Evolutionary conservation across 2,888 invertebrate genomes (phyloP).

Genomic region (Drosophila mayaguana): DNA sequence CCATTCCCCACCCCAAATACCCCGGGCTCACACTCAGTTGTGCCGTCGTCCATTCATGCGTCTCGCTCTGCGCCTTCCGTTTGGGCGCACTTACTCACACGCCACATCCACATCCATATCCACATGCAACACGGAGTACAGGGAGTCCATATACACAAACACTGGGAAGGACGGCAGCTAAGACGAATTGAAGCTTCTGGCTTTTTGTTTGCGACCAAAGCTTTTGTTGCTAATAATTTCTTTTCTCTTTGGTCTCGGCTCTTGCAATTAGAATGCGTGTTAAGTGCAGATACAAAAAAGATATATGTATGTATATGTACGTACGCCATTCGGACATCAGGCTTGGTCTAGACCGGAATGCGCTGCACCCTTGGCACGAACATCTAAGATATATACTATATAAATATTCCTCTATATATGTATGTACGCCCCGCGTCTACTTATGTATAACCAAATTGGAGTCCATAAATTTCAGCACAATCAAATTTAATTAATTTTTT

Average conservation of each 20-base stretch:
- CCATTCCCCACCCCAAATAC: not conserved
- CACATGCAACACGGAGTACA: slow-evolving; percentile 7
- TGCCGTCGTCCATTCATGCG: slow-evolving; percentile 41
- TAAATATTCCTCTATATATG: not conserved
- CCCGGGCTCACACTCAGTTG: not conserved
- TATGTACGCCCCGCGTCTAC: slow-evolving; percentile 2
- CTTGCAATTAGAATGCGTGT: slow-evolving; percentile 84
- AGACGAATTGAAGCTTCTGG: slow-evolving; percentile 63
- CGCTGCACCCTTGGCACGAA: slow-evolving; percentile 43
- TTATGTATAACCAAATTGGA: slow-evolving; percentile 41
- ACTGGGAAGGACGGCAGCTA: slow-evolving; percentile 32
- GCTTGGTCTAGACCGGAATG: slow-evolving; percentile 38
- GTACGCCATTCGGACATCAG: not conserved
- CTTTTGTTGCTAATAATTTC: slow-evolving; percentile 82
- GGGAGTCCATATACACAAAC: slow-evolving; percentile 8
- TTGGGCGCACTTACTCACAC: slow-evolving; percentile 79
- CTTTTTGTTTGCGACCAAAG: slow-evolving; percentile 55
- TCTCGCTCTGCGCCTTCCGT: slow-evolving; percentile 64
- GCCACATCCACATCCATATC: slow-evolving; percentile 51
- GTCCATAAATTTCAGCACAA: slow-evolving; percentile 72
- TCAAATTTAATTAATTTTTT: slow-evolving; percentile 77
- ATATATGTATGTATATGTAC: slow-evolving; percentile 38
- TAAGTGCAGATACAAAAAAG: slow-evolving; percentile 74
- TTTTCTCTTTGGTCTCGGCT: slow-evolving; percentile 58
- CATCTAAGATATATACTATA: not conserved